Evolutionary conservation across 2,113 vertebrate genomes (phyloP).

Genomic region (Antigone vipio): DNA sequence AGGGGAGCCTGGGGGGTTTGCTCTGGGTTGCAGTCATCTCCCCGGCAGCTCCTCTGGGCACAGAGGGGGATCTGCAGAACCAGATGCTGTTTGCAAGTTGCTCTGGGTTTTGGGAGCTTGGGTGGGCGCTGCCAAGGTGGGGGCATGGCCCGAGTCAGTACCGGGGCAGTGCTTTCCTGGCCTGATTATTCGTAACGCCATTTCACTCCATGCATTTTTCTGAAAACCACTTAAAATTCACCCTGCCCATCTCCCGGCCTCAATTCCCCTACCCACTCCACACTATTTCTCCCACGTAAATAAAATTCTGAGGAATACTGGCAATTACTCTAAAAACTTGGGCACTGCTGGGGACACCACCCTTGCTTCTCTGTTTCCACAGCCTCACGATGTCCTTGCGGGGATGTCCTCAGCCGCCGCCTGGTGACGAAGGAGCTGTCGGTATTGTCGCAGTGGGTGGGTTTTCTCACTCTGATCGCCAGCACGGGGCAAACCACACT

Average conservation of each 20-base stretch:
- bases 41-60: neutral
- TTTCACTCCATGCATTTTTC: neutral
- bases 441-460: neutral
- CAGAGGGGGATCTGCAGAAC: neutral
- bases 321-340: neutral
- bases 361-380: fast-evolving
- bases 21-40: neutral
- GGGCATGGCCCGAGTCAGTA: fast-evolving
- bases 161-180: fast-evolving
- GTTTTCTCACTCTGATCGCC: neutral
- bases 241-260: neutral
- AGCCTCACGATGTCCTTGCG: neutral
- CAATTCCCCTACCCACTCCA: neutral
- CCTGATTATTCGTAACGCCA: neutral
- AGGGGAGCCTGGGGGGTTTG: neutral
- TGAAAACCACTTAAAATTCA: neutral
- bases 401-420: neutral
- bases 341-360: fast-evolving
- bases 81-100: fast-evolving
- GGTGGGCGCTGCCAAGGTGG: fast-evolving
- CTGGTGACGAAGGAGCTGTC: neutral
- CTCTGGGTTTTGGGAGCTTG: neutral
- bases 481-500: fast-evolving
- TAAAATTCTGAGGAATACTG: fast-evolving
- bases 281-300: neutral